Percentiles rank a stretch among this genome's conserved stretches.
Conservation (phyloP, 1,140 invertebrate species). For the Tenebrio molitor region DNA sequence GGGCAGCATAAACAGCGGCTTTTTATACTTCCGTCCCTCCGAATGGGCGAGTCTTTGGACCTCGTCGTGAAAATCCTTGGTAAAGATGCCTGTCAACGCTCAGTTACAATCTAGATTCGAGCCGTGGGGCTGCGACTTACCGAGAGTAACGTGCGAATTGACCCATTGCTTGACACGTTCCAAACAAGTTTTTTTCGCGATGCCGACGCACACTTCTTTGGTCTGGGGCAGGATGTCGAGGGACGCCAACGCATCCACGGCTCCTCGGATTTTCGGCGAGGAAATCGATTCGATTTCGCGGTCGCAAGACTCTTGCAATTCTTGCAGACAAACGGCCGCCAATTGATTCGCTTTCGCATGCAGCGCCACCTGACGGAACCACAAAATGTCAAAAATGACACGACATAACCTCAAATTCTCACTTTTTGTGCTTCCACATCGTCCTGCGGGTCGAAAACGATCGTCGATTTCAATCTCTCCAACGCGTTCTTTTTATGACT, state of each 20-base stretch:
- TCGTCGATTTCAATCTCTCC: slow-evolving; percentile 3
- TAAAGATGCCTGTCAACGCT: slow-evolving; percentile 51
- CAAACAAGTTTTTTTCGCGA: slow-evolving; percentile 55
- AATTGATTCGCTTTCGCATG: slow-evolving; percentile 41
- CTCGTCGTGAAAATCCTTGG: slow-evolving; percentile 50
- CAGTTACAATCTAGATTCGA: too few species aligned
- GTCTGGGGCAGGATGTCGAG: slow-evolving; percentile 56
- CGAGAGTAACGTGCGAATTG: slow-evolving; percentile 56
- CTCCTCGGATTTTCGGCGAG: slow-evolving; percentile 41
- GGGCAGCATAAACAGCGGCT: slow-evolving; percentile 54
- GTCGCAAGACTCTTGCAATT: slow-evolving; percentile 46
- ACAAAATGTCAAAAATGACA: slow-evolving; percentile 9
- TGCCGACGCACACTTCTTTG: slow-evolving; percentile 54
- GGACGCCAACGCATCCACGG: slow-evolving; percentile 53
- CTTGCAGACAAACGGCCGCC: slow-evolving; percentile 40
- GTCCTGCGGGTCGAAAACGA: neutral
- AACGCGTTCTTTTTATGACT: slow-evolving; percentile 51
- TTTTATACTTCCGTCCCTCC: slow-evolving; percentile 40
- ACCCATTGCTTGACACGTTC: slow-evolving; percentile 63
- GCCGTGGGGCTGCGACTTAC: too few species aligned
- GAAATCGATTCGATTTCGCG: slow-evolving; percentile 48
- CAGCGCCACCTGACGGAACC: slow-evolving; percentile 46
- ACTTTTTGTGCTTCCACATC: neutral
- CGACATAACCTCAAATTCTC: neutral
- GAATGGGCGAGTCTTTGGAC: slow-evolving; percentile 20